Conservation (phyloP, 2,797 vertebrate genomes). For the Pipistrellus nathusii region DNA sequence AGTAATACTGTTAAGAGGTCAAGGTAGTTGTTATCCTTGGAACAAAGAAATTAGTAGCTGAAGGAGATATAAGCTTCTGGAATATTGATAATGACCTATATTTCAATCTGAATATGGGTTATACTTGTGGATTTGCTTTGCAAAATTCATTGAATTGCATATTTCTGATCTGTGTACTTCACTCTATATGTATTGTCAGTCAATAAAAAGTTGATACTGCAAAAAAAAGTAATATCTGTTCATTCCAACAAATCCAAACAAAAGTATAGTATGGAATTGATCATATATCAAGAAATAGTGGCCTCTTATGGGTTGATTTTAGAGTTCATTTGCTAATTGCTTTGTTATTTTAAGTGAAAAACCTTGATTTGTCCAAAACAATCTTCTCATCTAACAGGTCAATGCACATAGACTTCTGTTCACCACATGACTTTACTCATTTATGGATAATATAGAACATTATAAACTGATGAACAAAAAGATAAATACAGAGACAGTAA, state of each 20-base stretch:
- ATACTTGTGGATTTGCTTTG: neutral
- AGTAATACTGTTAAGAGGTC: neutral
- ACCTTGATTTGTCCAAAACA: slow-evolving; percentile 39
- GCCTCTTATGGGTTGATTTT: neutral
- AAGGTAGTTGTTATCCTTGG: neutral
- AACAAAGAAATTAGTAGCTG: neutral
- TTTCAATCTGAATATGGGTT: neutral
- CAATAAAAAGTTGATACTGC: neutral
- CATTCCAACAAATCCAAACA: slow-evolving; percentile 4
- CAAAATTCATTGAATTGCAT: neutral
- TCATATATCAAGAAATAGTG: neutral
- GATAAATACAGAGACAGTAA: too few species aligned
- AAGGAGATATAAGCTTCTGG: neutral
- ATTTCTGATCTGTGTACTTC: neutral
- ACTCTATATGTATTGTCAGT: neutral
- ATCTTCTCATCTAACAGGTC: neutral
- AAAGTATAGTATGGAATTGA: neutral
- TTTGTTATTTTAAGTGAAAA: slow-evolving; percentile 56
- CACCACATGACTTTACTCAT: too few species aligned
- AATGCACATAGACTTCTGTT: neutral
- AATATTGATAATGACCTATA: neutral
- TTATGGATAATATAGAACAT: too few species aligned
- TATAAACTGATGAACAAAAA: too few species aligned
- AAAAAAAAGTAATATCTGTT: neutral
- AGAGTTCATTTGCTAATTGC: neutral